Evolutionary conservation across 2,797 vertebrate genomes (phyloP).

Genomic region (Picus viridis): DNA sequence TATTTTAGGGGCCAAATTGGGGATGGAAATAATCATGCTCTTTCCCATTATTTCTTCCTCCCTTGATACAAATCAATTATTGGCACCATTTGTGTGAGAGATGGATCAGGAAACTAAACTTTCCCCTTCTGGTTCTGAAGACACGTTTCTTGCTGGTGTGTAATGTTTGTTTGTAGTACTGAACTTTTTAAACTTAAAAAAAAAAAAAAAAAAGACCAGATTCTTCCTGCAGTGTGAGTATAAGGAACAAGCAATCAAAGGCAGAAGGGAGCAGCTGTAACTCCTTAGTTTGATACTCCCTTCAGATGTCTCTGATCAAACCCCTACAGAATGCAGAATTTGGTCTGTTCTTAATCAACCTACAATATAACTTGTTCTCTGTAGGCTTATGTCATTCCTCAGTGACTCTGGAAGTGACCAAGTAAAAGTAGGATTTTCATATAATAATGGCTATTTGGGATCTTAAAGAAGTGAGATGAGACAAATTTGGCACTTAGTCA

Average conservation of each 20-base stretch:
- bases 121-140: not conserved
- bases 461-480: not conserved
- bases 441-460: not conserved
- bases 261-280: not conserved
- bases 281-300: not conserved
- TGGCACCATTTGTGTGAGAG: not conserved
- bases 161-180: not conserved
- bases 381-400: not conserved
- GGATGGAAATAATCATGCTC: not conserved
- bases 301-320: not conserved
- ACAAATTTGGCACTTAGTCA: fast-evolving
- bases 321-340: not conserved
- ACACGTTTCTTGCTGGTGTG: not conserved
- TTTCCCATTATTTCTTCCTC: not conserved
- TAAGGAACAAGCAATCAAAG: not conserved
- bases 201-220: not conserved
- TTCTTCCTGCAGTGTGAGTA: not conserved
- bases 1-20: not conserved
- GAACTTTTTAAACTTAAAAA: too few relatives aligned
- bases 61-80: not conserved
- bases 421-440: not conserved
- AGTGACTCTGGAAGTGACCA: not conserved
- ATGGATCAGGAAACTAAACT: not conserved
- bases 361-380: not conserved
- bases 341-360: not conserved